Evolutionary conservation across 2,797 vertebrate genomes (phyloP).

Genomic region (Micromesistius poutassou): DNA sequence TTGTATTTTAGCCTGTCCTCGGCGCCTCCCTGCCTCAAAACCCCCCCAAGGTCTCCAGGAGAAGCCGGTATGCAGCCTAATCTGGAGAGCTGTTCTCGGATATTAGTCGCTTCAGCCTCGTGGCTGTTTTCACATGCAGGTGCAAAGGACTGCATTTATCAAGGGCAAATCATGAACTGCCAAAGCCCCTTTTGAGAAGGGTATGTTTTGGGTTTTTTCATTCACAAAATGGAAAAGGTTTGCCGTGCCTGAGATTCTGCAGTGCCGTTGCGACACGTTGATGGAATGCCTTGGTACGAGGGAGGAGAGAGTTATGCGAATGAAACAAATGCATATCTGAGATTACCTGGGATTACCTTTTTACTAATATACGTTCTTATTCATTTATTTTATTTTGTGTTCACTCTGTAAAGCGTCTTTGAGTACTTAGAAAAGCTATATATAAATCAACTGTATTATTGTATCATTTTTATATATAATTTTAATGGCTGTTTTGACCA

Average conservation of each 20-base stretch:
- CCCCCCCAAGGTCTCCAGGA: conserved; percentile 11
- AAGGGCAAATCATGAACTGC: not conserved
- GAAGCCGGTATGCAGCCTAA: conserved; percentile 34
- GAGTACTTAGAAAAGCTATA: too few relatives aligned
- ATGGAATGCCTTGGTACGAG: not conserved
- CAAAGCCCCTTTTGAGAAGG: not conserved
- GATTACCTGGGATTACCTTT: too few relatives aligned
- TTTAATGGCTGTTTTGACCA: not conserved
- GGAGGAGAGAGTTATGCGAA: not conserved
- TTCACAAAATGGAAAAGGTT: conserved; percentile 1
- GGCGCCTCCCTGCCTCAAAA: conserved; percentile 30
- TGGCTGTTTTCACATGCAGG: conserved; percentile 25
- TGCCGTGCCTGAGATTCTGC: not conserved
- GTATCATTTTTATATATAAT: not conserved
- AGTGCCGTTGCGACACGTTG: not conserved
- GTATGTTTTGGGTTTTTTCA: not conserved
- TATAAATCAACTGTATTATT: too few relatives aligned
- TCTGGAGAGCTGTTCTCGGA: conserved; percentile 32
- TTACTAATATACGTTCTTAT: too few relatives aligned
- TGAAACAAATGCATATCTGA: not conserved
- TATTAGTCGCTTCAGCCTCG: conserved; percentile 24
- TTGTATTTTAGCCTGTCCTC: conserved; percentile 34
- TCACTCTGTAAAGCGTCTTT: too few relatives aligned
- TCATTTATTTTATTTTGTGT: too few relatives aligned
- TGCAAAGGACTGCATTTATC: conserved; percentile 23